Conservation (phyloP, 2,113 vertebrate genomes). For the Ochotona princeps region DNA sequence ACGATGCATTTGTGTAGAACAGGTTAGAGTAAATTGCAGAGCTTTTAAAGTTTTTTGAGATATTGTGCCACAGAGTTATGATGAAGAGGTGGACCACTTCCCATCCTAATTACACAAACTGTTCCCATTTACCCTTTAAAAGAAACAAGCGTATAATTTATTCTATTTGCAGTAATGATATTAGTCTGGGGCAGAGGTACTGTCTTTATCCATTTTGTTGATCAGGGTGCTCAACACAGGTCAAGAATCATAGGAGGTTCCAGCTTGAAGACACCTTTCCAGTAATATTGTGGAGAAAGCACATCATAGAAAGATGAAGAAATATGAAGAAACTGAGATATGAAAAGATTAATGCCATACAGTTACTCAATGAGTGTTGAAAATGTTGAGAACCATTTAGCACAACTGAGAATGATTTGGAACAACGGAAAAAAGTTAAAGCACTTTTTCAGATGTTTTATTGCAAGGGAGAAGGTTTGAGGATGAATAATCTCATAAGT, state of each 20-base stretch:
- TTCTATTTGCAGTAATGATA: neutral
- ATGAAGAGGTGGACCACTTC: neutral
- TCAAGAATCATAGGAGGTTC: neutral
- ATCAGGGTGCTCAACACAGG: neutral
- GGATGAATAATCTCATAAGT: neutral
- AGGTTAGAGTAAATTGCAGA: neutral
- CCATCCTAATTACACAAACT: neutral
- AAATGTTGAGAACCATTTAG: conserved; percentile 35
- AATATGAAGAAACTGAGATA: neutral
- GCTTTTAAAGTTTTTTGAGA: neutral
- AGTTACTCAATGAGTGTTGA: neutral
- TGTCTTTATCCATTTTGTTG: neutral
- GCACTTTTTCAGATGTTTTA: neutral
- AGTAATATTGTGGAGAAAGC: neutral
- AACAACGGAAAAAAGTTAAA: neutral
- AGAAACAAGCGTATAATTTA: neutral
- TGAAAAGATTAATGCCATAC: neutral
- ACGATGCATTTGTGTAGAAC: neutral
- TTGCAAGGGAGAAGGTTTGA: neutral
- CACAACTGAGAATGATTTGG: neutral
- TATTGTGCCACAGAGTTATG: neutral
- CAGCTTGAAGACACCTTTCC: neutral
- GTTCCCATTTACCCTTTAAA: neutral
- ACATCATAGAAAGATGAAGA: neutral
- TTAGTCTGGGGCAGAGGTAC: neutral